Conservation (phyloP, 2,797 vertebrate species). For the Gadopsis bispinosus region DNA sequence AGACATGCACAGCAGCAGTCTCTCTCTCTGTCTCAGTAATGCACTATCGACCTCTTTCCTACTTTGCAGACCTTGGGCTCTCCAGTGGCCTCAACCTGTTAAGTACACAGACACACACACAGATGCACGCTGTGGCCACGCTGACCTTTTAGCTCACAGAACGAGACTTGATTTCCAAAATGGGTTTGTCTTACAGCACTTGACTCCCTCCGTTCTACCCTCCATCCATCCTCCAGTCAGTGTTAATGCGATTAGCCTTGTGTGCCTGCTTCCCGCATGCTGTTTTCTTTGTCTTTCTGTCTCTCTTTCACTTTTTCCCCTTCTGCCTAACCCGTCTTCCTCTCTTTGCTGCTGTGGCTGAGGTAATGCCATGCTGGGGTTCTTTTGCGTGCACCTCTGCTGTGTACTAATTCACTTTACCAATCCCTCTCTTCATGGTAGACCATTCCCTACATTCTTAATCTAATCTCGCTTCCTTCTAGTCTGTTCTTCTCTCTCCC, state of each 20-base stretch:
- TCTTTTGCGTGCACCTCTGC: slow-evolving; percentile 48
- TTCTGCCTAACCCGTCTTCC: not conserved
- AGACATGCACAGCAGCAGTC: slow-evolving; percentile 28
- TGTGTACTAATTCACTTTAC: slow-evolving; percentile 66
- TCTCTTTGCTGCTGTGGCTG: slow-evolving; percentile 4
- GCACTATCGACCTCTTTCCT: slow-evolving; percentile 80
- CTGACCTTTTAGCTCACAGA: slow-evolving; percentile 79
- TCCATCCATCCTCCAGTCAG: slow-evolving; percentile 68
- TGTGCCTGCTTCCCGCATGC: slow-evolving; percentile 66
- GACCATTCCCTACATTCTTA: slow-evolving; percentile 44
- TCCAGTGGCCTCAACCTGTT: slow-evolving; percentile 76
- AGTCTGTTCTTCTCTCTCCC: slow-evolving; percentile 21
- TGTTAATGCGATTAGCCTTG: slow-evolving; percentile 80
- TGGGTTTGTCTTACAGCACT: slow-evolving; percentile 74
- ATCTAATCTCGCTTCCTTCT: slow-evolving; percentile 62
- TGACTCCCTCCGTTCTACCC: slow-evolving; percentile 27
- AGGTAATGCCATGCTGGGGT: slow-evolving; percentile 38
- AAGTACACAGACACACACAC: slow-evolving; percentile 64
- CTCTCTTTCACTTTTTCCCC: slow-evolving; percentile 25
- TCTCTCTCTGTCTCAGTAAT: slow-evolving; percentile 66
- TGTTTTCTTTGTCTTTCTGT: slow-evolving; percentile 58
- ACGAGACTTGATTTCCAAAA: slow-evolving; percentile 83
- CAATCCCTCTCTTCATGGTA: slow-evolving; percentile 45
- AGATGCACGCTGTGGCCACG: slow-evolving; percentile 62
- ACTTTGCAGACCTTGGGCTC: slow-evolving; percentile 77